Conservation (phyloP, 2,888 invertebrate genomes). For the Tridacna crocea region DNA sequence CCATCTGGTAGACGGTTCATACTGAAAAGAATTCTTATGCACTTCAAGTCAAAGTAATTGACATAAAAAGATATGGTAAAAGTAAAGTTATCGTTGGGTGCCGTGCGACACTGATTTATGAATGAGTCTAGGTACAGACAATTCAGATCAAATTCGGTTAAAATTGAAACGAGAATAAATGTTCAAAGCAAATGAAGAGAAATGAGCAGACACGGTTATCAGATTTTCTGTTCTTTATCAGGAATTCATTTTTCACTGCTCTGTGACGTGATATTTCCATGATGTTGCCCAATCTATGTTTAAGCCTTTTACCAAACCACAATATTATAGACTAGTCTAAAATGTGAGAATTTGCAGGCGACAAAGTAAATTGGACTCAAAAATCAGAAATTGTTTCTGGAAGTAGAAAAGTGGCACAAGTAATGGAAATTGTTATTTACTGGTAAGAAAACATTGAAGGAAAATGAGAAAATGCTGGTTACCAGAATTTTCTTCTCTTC, state of each 20-base stretch:
- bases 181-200: constrained; percentile 58
- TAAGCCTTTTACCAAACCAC: background rate
- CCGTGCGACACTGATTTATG: constrained; percentile 58
- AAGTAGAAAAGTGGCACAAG: too few relatives aligned
- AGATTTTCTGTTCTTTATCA: constrained; percentile 43
- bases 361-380: too few relatives aligned
- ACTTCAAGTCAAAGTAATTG: constrained; percentile 41
- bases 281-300: background rate
- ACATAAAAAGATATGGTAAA: constrained; percentile 35
- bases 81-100: background rate
- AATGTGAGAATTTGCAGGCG: too few relatives aligned
- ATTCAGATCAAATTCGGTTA: constrained; percentile 61
- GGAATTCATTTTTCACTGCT: constrained; percentile 5
- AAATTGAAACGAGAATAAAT: constrained; percentile 51
- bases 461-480: too few relatives aligned
- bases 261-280: background rate
- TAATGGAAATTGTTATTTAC: too few relatives aligned
- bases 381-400: too few relatives aligned
- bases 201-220: constrained; percentile 55
- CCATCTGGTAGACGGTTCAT: background rate
- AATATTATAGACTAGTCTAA: too few relatives aligned
- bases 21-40: constrained; percentile 23
- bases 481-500: too few relatives aligned
- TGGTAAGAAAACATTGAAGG: background rate
- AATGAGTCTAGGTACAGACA: constrained; percentile 48